Conservation (phyloP, 2,797 vertebrate species). For the Alfaro cultratus region DNA sequence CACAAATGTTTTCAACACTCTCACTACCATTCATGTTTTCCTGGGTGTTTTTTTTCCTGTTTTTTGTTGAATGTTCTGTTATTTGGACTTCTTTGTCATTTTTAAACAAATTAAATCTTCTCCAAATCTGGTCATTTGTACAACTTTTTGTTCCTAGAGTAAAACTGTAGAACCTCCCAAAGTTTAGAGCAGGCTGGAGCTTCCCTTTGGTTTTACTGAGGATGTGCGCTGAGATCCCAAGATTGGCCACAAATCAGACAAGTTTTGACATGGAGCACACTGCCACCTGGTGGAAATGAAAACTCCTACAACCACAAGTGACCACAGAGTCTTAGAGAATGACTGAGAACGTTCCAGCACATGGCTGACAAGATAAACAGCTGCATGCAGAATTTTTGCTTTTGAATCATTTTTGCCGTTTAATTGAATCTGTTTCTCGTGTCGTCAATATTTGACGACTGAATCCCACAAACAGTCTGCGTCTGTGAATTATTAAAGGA, state of each 20-base stretch:
- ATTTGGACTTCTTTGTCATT: background rate
- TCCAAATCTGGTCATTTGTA: background rate
- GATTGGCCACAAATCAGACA: background rate
- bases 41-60: background rate
- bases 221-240: background rate
- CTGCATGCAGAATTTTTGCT: background rate
- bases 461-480: background rate
- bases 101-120: background rate
- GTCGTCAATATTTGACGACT: background rate
- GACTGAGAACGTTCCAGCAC: background rate
- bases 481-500: background rate
- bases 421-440: background rate
- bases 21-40: background rate
- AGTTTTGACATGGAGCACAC: constrained; percentile 28
- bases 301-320: constrained; percentile 35
- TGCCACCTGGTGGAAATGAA: constrained; percentile 48
- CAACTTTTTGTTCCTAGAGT: background rate
- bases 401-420: background rate
- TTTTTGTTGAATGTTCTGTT: background rate
- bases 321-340: background rate
- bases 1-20: background rate
- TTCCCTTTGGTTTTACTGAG: background rate
- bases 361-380: background rate
- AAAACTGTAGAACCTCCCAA: background rate
- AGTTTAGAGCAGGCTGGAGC: background rate